These are phyloP conservation scores for Lepus timidus DNA, from an alignment of 2,113 vertebrate genomes.

Conservation along the genomic window DNA sequence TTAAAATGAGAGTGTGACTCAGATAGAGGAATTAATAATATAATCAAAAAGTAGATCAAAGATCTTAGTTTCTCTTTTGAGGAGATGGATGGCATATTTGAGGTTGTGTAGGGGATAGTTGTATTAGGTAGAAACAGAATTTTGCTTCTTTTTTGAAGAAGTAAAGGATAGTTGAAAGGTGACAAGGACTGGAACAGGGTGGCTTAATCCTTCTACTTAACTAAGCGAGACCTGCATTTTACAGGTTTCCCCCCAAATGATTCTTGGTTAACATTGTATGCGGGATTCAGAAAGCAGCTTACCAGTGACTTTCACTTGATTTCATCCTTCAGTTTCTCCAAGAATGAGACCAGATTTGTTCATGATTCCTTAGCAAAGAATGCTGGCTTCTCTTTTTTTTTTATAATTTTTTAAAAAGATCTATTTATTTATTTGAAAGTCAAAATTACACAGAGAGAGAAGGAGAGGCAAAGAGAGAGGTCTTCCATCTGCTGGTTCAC, in stretches of 20 bases:
- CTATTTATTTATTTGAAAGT: too few relatives aligned
- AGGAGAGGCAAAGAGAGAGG: too few relatives aligned
- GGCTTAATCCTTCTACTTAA: neutral
- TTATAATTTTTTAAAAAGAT: too few relatives aligned
- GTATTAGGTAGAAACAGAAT: neutral
- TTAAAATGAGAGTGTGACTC: neutral
- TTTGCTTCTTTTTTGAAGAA: neutral
- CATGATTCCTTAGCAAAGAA: too few relatives aligned
- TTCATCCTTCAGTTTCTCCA: neutral
- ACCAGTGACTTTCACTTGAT: neutral
- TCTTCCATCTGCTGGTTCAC: too few relatives aligned
- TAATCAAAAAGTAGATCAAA: neutral
- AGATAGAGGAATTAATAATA: neutral
- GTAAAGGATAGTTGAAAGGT: neutral
- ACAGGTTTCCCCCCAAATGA: neutral
- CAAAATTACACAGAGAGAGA: too few relatives aligned
- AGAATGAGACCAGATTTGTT: rapidly evolving
- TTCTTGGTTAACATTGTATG: neutral
- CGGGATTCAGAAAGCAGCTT: neutral
- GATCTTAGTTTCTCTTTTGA: neutral
- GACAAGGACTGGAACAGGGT: neutral
- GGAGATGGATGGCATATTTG: neutral
- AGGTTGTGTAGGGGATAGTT: neutral
- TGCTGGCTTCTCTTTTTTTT: too few relatives aligned
- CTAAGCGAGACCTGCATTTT: neutral